phyloP scores from a whole-genome alignment of 1,140 invertebrate species.

The Papilio aristodemus region DNA sequence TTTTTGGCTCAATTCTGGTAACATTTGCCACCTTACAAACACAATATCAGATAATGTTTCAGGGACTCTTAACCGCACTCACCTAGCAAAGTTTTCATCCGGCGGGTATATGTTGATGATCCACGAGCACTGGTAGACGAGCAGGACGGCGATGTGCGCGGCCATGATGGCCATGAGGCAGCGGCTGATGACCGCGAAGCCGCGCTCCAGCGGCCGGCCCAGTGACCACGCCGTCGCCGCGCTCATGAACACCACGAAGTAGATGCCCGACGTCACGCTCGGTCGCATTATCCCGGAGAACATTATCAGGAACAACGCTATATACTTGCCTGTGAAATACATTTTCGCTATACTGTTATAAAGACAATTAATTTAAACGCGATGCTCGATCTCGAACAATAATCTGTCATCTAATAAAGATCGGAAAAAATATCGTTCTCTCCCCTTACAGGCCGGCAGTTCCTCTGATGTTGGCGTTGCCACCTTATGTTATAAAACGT shows the following conservation, averaged over 20 bases:
- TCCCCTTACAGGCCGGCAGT: no score
- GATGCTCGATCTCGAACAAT: not conserved
- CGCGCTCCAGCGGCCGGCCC: slow-evolving; percentile 86
- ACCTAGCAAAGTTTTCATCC: slow-evolving; percentile 86
- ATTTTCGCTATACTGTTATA: slow-evolving; percentile 8
- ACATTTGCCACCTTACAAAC: not conserved
- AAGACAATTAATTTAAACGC: no score
- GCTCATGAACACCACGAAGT: slow-evolving; percentile 92
- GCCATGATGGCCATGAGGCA: slow-evolving; percentile 88
- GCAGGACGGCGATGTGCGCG: slow-evolving; percentile 88
- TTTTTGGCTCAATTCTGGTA: not conserved
- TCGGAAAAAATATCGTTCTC: no score
- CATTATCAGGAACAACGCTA: slow-evolving; percentile 86
- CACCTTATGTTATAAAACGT: no score
- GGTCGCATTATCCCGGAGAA: slow-evolving; percentile 89
- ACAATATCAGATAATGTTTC: not conserved
- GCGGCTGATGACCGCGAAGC: slow-evolving; percentile 87
- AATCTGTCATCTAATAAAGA: no score
- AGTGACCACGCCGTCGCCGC: slow-evolving; percentile 94
- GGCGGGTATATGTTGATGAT: slow-evolving; percentile 86
- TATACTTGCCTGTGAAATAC: slow-evolving; percentile 84
- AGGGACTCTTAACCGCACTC: not conserved
- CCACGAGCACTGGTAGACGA: slow-evolving; percentile 93
- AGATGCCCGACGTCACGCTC: slow-evolving; percentile 89
- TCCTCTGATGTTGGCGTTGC: no score